These are phyloP conservation scores for Melinaea menophilus DNA, from an alignment of 2,888 invertebrate species.

Conservation along the genomic window DNA sequence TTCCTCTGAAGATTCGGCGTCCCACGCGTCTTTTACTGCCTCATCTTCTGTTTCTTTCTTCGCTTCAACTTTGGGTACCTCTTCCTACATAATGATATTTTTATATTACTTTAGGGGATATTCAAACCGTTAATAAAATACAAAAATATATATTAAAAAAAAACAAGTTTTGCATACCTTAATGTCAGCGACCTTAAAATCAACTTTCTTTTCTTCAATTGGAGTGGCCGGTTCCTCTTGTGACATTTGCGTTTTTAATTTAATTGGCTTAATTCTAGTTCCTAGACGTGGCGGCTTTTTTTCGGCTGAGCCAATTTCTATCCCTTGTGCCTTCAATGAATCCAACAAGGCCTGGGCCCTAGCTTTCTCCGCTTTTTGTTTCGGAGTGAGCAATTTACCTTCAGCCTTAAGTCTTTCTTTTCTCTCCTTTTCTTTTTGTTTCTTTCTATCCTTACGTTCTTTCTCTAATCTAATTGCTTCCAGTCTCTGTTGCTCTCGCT, in stretches of 20 bases:
- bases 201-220: conserved; percentile 66
- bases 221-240: conserved; percentile 74
- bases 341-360: conserved; percentile 94
- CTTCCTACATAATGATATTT: conserved; percentile 40
- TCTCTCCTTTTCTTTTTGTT: conserved; percentile 94
- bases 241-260: conserved; percentile 81
- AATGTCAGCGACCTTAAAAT: conserved; percentile 75
- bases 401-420: conserved; percentile 97
- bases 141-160: background rate
- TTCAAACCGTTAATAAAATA: conserved; percentile 9
- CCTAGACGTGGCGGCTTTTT: conserved; percentile 81
- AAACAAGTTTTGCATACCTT: conserved; percentile 45
- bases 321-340: conserved; percentile 91
- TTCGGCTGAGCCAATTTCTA: conserved; percentile 86
- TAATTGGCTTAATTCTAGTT: conserved; percentile 85
- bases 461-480: conserved; percentile 89
- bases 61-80: conserved; percentile 45
- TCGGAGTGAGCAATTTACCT: conserved; percentile 94
- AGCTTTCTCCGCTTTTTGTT: conserved; percentile 94
- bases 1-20: conserved; percentile 83
- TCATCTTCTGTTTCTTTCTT: conserved; percentile 71
- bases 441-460: conserved; percentile 92
- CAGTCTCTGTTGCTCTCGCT: conserved; percentile 83
- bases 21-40: conserved; percentile 89
- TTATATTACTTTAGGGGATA: background rate